These are phyloP conservation scores for Halcyon malimbica DNA, from an alignment of 2,113 vertebrate genomes.

Conservation along the genomic window DNA sequence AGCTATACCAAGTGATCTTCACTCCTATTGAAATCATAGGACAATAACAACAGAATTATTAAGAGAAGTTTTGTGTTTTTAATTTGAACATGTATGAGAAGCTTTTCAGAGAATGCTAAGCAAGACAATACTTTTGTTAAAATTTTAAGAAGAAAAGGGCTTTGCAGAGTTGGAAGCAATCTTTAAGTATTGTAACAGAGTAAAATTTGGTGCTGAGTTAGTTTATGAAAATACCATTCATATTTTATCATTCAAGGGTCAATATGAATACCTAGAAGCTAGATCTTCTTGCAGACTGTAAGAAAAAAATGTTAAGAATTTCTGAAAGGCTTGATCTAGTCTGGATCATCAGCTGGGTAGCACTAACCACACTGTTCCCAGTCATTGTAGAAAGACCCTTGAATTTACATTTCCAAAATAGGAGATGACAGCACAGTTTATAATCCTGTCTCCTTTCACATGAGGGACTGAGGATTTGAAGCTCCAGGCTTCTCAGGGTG, in stretches of 20 bases:
- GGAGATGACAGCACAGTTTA: neutral
- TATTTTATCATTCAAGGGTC: neutral
- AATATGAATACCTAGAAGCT: neutral
- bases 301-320: neutral
- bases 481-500: neutral
- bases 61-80: neutral
- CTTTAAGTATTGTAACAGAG: neutral
- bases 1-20: neutral
- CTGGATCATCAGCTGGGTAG: neutral
- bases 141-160: neutral
- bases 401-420: slow-evolving; percentile 6
- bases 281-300: neutral
- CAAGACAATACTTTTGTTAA: neutral
- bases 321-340: neutral
- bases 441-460: neutral
- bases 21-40: neutral
- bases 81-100: slow-evolving; percentile 73
- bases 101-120: slow-evolving; percentile 47
- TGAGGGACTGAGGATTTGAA: neutral
- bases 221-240: neutral
- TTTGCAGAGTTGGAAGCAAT: neutral
- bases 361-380: neutral
- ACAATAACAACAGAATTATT: slow-evolving; percentile 53
- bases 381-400: neutral
- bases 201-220: neutral